phyloP scores from a whole-genome alignment of 2,888 invertebrate genomes.

The Atherix ibis region DNA sequence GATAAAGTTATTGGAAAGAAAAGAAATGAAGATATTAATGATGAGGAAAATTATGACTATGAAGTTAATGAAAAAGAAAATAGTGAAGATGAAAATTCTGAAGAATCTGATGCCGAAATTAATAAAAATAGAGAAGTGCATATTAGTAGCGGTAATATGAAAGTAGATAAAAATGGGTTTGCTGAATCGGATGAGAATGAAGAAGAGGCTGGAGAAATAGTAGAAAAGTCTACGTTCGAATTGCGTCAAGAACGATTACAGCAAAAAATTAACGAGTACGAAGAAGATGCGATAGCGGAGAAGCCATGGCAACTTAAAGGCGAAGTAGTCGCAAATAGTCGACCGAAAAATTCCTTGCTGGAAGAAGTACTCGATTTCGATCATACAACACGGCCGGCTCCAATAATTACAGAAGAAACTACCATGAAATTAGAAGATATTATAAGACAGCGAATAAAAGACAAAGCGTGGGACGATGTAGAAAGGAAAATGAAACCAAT shows the following conservation, averaged over 20 bases:
- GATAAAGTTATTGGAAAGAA: slow-evolving; percentile 19
- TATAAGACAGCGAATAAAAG: slow-evolving; percentile 81
- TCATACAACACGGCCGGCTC: slow-evolving; percentile 65
- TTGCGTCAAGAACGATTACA: slow-evolving; percentile 53
- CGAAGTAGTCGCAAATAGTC: slow-evolving; percentile 58
- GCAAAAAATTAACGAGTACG: slow-evolving; percentile 50
- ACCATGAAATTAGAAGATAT: slow-evolving; percentile 77
- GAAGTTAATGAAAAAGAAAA: slow-evolving; percentile 14
- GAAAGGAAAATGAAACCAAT: slow-evolving; percentile 70
- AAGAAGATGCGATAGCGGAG: slow-evolving; percentile 57
- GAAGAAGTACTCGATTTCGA: slow-evolving; percentile 89
- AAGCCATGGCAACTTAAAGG: slow-evolving; percentile 92
- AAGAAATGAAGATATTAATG: slow-evolving; percentile 19
- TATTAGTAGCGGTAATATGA: slow-evolving; percentile 16
- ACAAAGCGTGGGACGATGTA: slow-evolving; percentile 89
- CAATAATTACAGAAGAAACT: slow-evolving; percentile 82
- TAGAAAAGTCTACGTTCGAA: slow-evolving; percentile 51
- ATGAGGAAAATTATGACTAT: slow-evolving; percentile 17
- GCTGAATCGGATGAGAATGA: slow-evolving; percentile 17
- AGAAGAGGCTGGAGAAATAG: slow-evolving; percentile 13
- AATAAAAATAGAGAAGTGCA: slow-evolving; percentile 14
- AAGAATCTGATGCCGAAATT: slow-evolving; percentile 10
- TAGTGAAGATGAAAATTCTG: slow-evolving; percentile 13
- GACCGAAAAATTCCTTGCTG: slow-evolving; percentile 85
- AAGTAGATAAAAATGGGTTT: slow-evolving; percentile 13